Evolutionary conservation across 92 coral and sea anemone genomes (phyloP).

Genomic region (Chrysogorgia sp.): DNA sequence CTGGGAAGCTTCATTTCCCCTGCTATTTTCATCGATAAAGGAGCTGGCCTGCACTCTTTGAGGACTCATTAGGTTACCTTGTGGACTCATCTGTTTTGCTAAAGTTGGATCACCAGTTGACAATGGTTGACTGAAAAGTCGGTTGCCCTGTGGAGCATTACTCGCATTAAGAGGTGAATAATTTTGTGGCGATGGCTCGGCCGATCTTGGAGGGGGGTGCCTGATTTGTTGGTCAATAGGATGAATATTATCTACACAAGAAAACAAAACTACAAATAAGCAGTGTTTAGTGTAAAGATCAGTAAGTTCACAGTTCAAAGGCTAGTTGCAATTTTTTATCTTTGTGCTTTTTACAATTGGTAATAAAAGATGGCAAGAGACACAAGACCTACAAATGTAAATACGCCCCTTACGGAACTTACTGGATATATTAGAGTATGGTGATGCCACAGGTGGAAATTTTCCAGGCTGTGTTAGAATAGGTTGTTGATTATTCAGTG

Average conservation of each 20-base stretch:
- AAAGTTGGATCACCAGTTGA: not conserved
- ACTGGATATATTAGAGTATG: too few species aligned
- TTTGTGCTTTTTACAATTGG: too few species aligned
- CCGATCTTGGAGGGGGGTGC: conserved; percentile 10
- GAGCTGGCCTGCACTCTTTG: not conserved
- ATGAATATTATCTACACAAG: not conserved
- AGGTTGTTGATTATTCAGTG: not conserved
- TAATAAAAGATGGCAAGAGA: too few species aligned
- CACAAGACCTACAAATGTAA: too few species aligned
- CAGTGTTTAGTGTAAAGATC: not conserved
- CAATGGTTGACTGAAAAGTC: not conserved
- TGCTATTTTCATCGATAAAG: not conserved
- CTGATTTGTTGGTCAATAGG: not conserved
- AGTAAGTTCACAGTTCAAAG: not conserved
- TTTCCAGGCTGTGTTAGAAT: not conserved
- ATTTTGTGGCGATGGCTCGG: not conserved
- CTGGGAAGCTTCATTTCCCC: not conserved
- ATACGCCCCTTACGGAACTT: too few species aligned
- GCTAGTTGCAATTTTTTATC: too few species aligned
- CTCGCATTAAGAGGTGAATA: not conserved
- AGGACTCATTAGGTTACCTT: not conserved
- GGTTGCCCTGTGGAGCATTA: not conserved
- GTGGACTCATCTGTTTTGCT: not conserved
- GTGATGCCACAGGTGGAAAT: not conserved
- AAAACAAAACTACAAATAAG: not conserved